Evolutionary conservation across 2,888 invertebrate genomes (phyloP), one percentile per base, ranked within the genome.

Genomic region (Seladonia tumulorum): DNA sequence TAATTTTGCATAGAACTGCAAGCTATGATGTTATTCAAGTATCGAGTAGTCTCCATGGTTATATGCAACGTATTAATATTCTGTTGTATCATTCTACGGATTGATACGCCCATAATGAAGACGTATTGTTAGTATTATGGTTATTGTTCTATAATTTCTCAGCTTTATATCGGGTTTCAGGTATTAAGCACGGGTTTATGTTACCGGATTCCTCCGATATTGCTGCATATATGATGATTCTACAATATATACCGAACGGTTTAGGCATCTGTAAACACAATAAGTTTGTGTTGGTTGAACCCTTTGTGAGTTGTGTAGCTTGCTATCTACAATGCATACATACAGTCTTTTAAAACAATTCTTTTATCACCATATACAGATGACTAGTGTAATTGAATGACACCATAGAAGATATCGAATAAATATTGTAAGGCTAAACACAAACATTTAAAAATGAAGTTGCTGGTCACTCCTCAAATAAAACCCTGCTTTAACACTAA

Each of bases 131-230:
- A 63, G 12, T 63, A 16, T 63, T 63, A 63, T 16, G 63, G 16
- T 63, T 25, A 63, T 29, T 25, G 29, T 63, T 63, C 29, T 29
- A 29, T 16, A 29, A 63, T 29, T 63, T 63, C 63, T 63, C 29
- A 63, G 63, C 29, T 63, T 63, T 63, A 63, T 45, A 66, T 76
- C 49, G 39, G 45, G 42, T 76, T 76, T 57, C 63, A 63, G 25
- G 29, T 29, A 63, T 29, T 29, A 29, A 63, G 25, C 29, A 63
- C 14, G 25, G 29, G 63, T 63, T 63, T 29, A 63, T 18, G 16
- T 63, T 63, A 29, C 63, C 2, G 14, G 63, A 18, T 29, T 8
- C 8, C 63, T 18, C 29, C 1, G 63, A 35, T 63, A 63, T 29
- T 29, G 1, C 29, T 29, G 18, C 35, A 35, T 5, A 35, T 18